Evolutionary conservation across 2,888 invertebrate genomes (phyloP).

Genomic region (Stegophylla sp.): DNA sequence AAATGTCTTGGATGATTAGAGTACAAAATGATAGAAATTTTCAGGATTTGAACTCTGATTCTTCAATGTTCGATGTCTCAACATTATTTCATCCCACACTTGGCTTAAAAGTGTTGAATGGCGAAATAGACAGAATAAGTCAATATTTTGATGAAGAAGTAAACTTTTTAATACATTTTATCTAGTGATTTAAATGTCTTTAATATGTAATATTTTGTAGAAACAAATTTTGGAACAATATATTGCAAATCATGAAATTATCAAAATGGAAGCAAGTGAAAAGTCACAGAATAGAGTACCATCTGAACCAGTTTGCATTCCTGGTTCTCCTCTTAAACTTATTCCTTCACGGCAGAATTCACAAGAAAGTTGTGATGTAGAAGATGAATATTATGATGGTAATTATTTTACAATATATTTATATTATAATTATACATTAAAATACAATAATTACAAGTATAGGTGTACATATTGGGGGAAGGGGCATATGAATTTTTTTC

Average conservation of each 20-base stretch:
- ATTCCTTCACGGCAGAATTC: conserved; percentile 64
- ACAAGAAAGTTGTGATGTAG: conserved; percentile 64
- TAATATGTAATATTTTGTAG: conserved; percentile 4
- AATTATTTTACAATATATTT: too few relatives aligned
- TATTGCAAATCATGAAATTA: conserved; percentile 27
- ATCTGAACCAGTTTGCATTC: conserved; percentile 66
- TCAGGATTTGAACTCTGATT: conserved; percentile 68
- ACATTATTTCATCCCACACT: conserved; percentile 74
- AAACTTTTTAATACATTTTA: background rate
- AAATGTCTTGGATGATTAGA: conserved; percentile 91
- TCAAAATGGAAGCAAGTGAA: conserved; percentile 34
- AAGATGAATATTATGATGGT: conserved; percentile 64
- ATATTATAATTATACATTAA: background rate
- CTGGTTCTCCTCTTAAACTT: conserved; percentile 64
- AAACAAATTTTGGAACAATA: conserved; percentile 37
- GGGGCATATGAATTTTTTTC: too few relatives aligned
- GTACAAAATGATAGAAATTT: conserved; percentile 80
- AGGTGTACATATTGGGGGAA: too few relatives aligned
- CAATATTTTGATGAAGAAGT: conserved; percentile 52
- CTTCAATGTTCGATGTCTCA: conserved; percentile 76
- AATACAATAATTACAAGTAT: background rate
- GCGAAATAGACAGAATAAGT: conserved; percentile 26
- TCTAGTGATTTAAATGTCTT: too few relatives aligned
- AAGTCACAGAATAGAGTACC: conserved; percentile 16
- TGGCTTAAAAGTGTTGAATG: conserved; percentile 27